Evolutionary conservation across 2,888 invertebrate genomes (phyloP).

Genomic region (Cartodere bifasciata): DNA sequence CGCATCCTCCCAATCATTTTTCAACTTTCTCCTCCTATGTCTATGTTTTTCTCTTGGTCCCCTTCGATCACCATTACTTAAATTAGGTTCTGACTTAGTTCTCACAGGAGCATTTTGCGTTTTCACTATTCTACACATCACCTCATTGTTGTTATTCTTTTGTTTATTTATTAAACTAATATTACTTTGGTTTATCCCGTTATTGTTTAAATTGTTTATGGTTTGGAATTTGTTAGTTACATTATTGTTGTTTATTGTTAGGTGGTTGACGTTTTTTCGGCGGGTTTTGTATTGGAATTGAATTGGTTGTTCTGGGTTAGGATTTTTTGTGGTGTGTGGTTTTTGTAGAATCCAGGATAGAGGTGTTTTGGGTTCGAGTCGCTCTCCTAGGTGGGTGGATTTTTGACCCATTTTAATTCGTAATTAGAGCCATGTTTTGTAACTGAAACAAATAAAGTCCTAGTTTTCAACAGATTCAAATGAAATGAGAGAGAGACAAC

Average conservation of each 20-base stretch:
- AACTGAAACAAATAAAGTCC: conserved; percentile 2
- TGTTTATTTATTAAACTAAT: conserved; percentile 13
- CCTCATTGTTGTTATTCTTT: conserved; percentile 18
- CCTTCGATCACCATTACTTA: conserved; percentile 39
- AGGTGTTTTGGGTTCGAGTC: conserved; percentile 48
- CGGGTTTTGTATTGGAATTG: conserved; percentile 33
- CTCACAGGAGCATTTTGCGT: conserved; percentile 25
- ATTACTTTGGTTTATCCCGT: conserved; percentile 18
- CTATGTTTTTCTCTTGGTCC: conserved; percentile 37
- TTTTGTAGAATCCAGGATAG: conserved; percentile 64
- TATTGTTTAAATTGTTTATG: conserved; percentile 17
- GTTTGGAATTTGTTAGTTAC: conserved; percentile 13
- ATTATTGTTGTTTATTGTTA: conserved; percentile 15
- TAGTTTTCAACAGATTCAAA: too few relatives aligned
- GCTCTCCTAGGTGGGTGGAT: conserved; percentile 34
- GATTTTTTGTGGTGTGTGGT: conserved; percentile 33
- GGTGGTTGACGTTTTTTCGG: conserved; percentile 20
- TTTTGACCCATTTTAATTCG: conserved; percentile 43
- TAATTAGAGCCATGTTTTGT: conserved; percentile 10
- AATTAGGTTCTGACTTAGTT: conserved; percentile 42
- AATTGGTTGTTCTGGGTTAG: conserved; percentile 33
- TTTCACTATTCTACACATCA: conserved; percentile 20
- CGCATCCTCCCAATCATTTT: conserved; percentile 25
- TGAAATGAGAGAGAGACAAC: too few relatives aligned
- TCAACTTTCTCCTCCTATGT: conserved; percentile 33